Evolutionary conservation across 2,113 vertebrate genomes (phyloP).

Genomic region (Brachyhypopomus gauderio): DNA sequence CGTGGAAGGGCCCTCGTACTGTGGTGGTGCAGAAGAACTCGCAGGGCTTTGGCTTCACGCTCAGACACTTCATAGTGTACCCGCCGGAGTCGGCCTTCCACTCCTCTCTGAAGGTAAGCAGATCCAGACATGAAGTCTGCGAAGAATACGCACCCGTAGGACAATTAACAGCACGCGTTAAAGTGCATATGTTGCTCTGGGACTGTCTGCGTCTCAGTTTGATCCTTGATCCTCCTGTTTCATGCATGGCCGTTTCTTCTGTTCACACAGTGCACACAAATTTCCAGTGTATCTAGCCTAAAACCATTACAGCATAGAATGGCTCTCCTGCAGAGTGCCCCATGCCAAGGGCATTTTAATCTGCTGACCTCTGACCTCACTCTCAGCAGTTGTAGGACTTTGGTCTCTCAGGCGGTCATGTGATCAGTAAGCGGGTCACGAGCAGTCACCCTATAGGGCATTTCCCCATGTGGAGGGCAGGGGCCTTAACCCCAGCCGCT

Average conservation of each 20-base stretch:
- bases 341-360: neutral
- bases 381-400: slow-evolving; percentile 3
- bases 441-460: neutral
- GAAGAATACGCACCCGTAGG: neutral
- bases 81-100: slow-evolving; percentile 86
- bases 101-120: slow-evolving; percentile 78
- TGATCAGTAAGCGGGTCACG: slow-evolving; percentile 19
- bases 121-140: neutral
- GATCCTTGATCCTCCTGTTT: no score
- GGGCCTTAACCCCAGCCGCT: slow-evolving; percentile 3
- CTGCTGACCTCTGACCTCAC: slow-evolving; percentile 18
- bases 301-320: neutral
- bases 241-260: neutral
- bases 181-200: no score
- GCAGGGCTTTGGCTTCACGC: slow-evolving; percentile 93
- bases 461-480: neutral
- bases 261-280: neutral
- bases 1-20: slow-evolving; percentile 79
- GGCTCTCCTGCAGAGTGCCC: neutral
- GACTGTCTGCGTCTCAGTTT: no score
- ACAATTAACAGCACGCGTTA: neutral
- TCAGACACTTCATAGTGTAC: slow-evolving; percentile 98
- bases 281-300: neutral
- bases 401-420: slow-evolving; percentile 24
- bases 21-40: slow-evolving; percentile 85